These are phyloP conservation scores for Fissipunctia ypsillon DNA, from an alignment of 2,888 invertebrate genomes.

Conservation along the genomic window DNA sequence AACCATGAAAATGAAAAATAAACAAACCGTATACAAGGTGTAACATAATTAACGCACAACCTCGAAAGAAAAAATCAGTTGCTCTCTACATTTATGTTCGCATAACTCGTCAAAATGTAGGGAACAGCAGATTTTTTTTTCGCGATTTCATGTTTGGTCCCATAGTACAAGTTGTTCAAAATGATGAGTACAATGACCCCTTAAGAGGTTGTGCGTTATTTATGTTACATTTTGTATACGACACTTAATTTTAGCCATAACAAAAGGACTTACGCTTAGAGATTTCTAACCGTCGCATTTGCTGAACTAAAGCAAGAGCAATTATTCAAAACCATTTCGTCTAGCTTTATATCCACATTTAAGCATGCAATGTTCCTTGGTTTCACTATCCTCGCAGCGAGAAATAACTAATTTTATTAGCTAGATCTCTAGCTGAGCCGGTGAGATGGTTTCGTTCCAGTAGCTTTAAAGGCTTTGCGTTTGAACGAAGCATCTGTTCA, in stretches of 20 bases:
- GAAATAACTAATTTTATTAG: constrained; percentile 46
- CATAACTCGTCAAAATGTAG: too few relatives aligned
- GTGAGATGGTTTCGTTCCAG: constrained; percentile 34
- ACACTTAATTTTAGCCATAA: neutral
- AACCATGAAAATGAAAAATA: neutral
- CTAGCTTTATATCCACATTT: neutral
- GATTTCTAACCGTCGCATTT: neutral
- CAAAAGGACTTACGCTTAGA: neutral
- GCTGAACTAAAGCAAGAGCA: neutral
- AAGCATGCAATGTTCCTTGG: neutral
- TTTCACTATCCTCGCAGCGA: constrained; percentile 13
- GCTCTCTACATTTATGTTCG: too few relatives aligned
- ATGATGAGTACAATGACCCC: too few relatives aligned
- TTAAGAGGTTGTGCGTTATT: too few relatives aligned
- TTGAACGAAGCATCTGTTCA: constrained; percentile 27
- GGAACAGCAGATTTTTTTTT: too few relatives aligned
- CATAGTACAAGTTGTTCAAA: too few relatives aligned
- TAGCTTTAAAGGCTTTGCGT: constrained; percentile 29
- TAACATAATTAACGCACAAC: too few relatives aligned
- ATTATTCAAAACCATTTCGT: constrained; percentile 1
- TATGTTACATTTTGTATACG: too few relatives aligned
- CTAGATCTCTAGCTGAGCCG: constrained; percentile 23
- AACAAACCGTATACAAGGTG: too few relatives aligned
- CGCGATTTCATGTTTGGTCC: too few relatives aligned
- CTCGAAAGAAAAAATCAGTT: too few relatives aligned